phyloP scores from a whole-genome alignment of 2,888 invertebrate species.

The Drosophila planitibia region DNA sequence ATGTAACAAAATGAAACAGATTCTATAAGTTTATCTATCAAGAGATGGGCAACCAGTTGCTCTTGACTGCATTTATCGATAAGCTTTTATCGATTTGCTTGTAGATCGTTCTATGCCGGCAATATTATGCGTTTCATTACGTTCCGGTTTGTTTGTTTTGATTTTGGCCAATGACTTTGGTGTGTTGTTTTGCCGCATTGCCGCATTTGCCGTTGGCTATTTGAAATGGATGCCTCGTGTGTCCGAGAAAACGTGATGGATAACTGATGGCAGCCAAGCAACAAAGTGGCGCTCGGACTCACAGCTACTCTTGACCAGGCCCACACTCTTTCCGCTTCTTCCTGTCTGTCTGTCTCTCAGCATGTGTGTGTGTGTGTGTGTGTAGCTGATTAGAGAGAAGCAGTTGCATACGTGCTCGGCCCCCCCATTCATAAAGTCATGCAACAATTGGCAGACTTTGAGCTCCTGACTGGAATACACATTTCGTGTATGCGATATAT shows the following conservation, averaged over 20 bases:
- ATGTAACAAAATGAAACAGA: neutral
- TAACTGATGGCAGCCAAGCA: slow-evolving; percentile 57
- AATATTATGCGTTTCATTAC: neutral
- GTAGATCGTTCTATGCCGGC: slow-evolving; percentile 38
- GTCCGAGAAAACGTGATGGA: slow-evolving; percentile 84
- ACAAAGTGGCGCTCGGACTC: slow-evolving; percentile 30
- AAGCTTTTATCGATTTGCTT: slow-evolving; percentile 23
- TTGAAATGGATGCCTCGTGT: slow-evolving; percentile 84
- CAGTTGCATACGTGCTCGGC: slow-evolving; percentile 70
- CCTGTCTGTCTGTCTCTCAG: slow-evolving; percentile 53
- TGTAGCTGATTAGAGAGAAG: slow-evolving; percentile 69
- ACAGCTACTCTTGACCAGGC: slow-evolving; percentile 44
- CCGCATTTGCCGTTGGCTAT: slow-evolving; percentile 58
- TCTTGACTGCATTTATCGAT: neutral
- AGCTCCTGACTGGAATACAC: slow-evolving; percentile 78
- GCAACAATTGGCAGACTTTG: slow-evolving; percentile 60
- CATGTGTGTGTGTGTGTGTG: neutral
- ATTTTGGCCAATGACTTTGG: slow-evolving; percentile 34
- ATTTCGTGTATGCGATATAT: slow-evolving; percentile 40
- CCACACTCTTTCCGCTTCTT: slow-evolving; percentile 56
- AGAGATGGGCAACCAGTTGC: neutral
- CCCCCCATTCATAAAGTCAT: slow-evolving; percentile 66
- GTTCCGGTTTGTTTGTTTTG: slow-evolving; percentile 46
- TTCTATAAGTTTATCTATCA: neutral
- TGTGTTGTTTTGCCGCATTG: slow-evolving; percentile 7